A percentile compares a stretch with the other conserved stretches of the same genome.
phyloP scores from a whole-genome alignment of 2,888 invertebrate species.

The Fabriciana adippe region DNA sequence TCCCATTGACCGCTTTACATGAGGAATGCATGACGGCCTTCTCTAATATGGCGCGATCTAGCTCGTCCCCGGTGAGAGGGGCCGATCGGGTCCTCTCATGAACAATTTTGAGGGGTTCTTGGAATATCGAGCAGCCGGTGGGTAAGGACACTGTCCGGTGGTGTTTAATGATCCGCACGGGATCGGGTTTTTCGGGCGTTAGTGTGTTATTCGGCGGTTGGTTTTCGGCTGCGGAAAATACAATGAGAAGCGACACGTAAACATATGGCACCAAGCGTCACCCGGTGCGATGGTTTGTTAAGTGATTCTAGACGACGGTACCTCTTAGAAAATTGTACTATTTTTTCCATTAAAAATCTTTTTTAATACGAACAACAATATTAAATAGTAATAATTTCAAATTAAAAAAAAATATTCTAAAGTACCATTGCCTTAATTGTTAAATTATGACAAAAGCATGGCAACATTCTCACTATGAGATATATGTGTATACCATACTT shows the following conservation, averaged over 20 bases:
- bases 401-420: not conserved
- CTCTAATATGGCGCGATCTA: conserved; percentile 61
- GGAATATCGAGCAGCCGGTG: conserved; percentile 63
- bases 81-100: conserved; percentile 88
- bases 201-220: conserved; percentile 75
- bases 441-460: conserved; percentile 38
- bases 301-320: conserved; percentile 42
- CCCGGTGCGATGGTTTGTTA: conserved; percentile 60
- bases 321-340: conserved; percentile 16
- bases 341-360: too few relatives aligned
- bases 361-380: not conserved
- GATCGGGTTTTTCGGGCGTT: conserved; percentile 63
- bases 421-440: conserved; percentile 43
- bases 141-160: conserved; percentile 72
- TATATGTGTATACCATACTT: conserved; percentile 36
- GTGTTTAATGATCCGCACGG: conserved; percentile 61
- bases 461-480: conserved; percentile 31
- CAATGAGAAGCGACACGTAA: conserved; percentile 76
- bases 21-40: conserved; percentile 61
- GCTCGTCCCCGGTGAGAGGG: conserved; percentile 83
- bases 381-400: not conserved
- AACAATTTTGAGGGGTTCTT: conserved; percentile 66
- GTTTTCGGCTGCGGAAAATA: conserved; percentile 72
- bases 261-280: conserved; percentile 69
- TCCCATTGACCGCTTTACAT: conserved; percentile 67